Evolutionary conservation across 1,140 invertebrate genomes (phyloP), one percentile per base, ranked within the genome.

Genomic region (Zaprionus davidi): DNA sequence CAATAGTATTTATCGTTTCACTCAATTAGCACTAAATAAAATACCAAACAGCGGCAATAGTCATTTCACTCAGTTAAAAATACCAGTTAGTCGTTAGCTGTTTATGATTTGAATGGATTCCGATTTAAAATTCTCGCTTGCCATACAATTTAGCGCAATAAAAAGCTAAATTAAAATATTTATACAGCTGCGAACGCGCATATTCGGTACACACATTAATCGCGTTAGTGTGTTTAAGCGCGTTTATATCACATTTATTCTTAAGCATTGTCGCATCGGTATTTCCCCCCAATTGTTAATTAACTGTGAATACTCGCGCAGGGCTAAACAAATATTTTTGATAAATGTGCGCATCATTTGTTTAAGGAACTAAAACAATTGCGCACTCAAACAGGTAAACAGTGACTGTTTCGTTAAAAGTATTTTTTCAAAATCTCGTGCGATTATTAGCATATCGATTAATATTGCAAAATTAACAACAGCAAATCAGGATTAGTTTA

Each of bases 151-250:
- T 75, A 49, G 56, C 65, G 57, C 36, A 71, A 72, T 76, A 60
- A 69, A 84, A 76, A 76, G 55, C 60, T 53, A 85, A 90, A 90
- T 85, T 85, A 85, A 85, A 76, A 82, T 85, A 85, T 90, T 83
- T 90, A 80, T 63, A 67, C 85, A 90, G 79, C 70, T 85, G 84
- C 22, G 24, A 34, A 38, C 24, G 9, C 26, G 41, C 31, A 44
- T 44, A 44, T 17, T 44, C 41, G 41, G 11, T 38, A 6, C 36
- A 26, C 38, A 62, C 28, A 70, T 28, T 51, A 51, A 70, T 46
- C 44, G 59, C 26, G 26, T 46, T 64, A 44, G 63, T 71, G 63
- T 71, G 63, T 72, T 58, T 77, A 38, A 46, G 56, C 53, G 55
- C 15, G 26, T 55, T 46, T 62, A n/a, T 46, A 46, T 28, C 59